These are phyloP conservation scores for Marmota flaviventris DNA, from an alignment of 2,113 vertebrate species.

Conservation along the genomic window DNA sequence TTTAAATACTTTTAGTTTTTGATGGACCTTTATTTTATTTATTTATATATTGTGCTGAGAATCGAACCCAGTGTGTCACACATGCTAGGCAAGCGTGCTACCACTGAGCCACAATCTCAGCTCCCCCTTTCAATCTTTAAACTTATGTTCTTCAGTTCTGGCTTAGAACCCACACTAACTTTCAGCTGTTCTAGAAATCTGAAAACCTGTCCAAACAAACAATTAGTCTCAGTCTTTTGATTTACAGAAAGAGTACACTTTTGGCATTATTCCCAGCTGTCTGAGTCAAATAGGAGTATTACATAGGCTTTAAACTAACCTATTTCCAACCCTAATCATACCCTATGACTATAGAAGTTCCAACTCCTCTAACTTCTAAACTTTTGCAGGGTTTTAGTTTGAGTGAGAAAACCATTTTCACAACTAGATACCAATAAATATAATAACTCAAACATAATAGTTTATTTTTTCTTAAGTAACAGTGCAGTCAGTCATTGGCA, in stretches of 20 bases:
- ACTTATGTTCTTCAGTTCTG: slow-evolving; percentile 31
- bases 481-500: neutral
- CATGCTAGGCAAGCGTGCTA: too few species aligned
- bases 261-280: slow-evolving; percentile 26
- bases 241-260: slow-evolving; percentile 45
- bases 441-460: slow-evolving; percentile 14
- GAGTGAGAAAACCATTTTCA: slow-evolving; percentile 43
- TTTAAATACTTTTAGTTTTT: too few species aligned
- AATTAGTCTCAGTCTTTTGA: neutral
- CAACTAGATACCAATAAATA: neutral
- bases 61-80: too few species aligned
- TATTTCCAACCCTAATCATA: neutral
- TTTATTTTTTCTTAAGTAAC: slow-evolving; percentile 53
- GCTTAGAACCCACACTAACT: neutral
- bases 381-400: slow-evolving; percentile 41
- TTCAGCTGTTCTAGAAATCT: neutral
- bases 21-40: too few species aligned
- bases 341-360: neutral
- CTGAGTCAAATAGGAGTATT: slow-evolving; percentile 40
- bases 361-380: slow-evolving; percentile 37
- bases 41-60: too few species aligned
- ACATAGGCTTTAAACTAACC: neutral
- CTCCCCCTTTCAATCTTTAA: slow-evolving; percentile 40
- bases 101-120: too few species aligned
- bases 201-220: slow-evolving; percentile 44